Evolutionary conservation across 2,113 vertebrate species (phyloP), one percentile per base, ranked within the genome.

Genomic region (Mystacornis crossleyi): DNA sequence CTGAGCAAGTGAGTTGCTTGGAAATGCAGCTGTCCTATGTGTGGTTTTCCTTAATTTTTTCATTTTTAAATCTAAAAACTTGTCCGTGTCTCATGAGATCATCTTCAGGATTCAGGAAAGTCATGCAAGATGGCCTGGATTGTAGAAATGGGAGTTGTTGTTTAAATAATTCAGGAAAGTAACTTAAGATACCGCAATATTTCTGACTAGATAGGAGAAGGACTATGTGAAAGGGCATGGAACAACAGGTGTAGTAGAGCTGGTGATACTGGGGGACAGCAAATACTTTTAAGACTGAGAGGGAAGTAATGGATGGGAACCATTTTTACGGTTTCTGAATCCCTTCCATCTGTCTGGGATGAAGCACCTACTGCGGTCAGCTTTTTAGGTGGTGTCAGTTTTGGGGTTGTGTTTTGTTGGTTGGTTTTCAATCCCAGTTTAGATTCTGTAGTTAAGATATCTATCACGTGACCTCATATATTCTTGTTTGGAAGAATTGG

Each of bases 1-100:
- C 45, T 61, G 42, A 65, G 18, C 47, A 54, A 55, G 50, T 42
- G 48, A 48, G 31, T 53, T 14, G 1, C 50, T 57, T 64, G 26
- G n/a, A 86, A 78, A n/a, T 60, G 18, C 23, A 73, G 19, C 11
- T 70, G 29, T 40, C 57, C n/a, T 3, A 0, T 10, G 10, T 29
- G 31, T 18, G 25, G 2, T 31, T 75, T 34, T 67, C 31, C 12
- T 57, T n/a, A 9, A 3, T 9, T 43, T 25, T 48, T 43, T 33
- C 13, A 33, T 33, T 48, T 69, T 17, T 9, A 4, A 33, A 14
- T 40, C 18, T 54, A 26, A 54, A 60, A 55, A 8, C 7, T 81
- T 66, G 12, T 14, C 26, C 0, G 0, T 65, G 14, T 83, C 26
- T 14, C 0, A 0, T 64, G n/a, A 26, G 5, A 26, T 67, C 6